phyloP scores from a whole-genome alignment of 1,140 invertebrate genomes.

The Ostrea denselamellosa region DNA sequence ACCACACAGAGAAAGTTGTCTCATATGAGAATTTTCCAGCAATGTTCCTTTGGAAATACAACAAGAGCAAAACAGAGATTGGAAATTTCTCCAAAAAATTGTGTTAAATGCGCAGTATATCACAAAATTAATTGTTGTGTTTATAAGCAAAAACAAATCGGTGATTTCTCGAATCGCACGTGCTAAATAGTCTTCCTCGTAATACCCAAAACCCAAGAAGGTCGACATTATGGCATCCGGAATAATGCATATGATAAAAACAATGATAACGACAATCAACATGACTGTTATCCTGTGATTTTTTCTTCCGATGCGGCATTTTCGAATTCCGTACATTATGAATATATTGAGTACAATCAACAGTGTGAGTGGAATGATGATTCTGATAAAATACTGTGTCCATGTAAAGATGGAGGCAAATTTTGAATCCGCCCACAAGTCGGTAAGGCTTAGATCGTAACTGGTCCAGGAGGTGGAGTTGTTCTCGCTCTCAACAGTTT shows the following conservation, averaged over 20 bases:
- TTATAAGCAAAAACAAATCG: constrained; percentile 86
- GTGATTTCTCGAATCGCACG: constrained; percentile 85
- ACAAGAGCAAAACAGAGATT: constrained; percentile 34
- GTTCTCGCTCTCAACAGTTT: constrained; percentile 60
- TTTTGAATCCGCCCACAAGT: constrained; percentile 79
- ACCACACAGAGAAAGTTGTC: constrained; percentile 5
- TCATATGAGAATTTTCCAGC: constrained; percentile 25
- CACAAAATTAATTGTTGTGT: constrained; percentile 87
- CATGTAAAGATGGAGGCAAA: constrained; percentile 84
- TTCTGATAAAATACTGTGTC: constrained; percentile 84
- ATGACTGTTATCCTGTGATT: constrained; percentile 85
- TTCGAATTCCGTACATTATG: constrained; percentile 84
- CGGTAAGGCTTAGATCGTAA: constrained; percentile 66
- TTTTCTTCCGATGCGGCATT: constrained; percentile 63
- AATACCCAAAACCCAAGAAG: constrained; percentile 74
- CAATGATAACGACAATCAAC: constrained; percentile 86
- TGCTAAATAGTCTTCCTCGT: constrained; percentile 76
- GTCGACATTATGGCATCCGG: constrained; percentile 84
- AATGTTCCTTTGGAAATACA: constrained; percentile 35
- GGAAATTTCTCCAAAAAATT: constrained; percentile 40
- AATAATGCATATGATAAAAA: constrained; percentile 87
- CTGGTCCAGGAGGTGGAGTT: constrained; percentile 52
- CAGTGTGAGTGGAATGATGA: constrained; percentile 81
- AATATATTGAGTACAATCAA: constrained; percentile 82
- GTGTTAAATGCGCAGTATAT: constrained; percentile 83